phyloP scores from a whole-genome alignment of 2,113 vertebrate genomes.

The Rhinoderma darwinii region DNA sequence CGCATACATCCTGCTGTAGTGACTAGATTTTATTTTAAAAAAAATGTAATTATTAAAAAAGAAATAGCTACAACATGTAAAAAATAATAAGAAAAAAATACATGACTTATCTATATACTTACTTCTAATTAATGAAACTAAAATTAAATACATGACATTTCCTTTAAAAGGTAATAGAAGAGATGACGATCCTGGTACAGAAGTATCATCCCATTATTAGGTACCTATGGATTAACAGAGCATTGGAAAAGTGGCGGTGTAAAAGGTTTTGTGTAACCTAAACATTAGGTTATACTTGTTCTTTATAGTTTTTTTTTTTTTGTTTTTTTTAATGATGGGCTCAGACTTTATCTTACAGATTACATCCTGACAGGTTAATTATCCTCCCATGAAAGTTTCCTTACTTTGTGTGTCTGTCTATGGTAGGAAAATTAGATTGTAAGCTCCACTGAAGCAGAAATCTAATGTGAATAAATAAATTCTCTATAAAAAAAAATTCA shows the following conservation, averaged over 20 bases:
- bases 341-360: background rate
- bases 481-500: background rate
- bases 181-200: background rate
- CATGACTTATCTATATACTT: too few relatives aligned
- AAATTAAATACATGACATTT: too few relatives aligned
- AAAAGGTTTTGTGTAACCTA: background rate
- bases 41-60: too few relatives aligned
- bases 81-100: too few relatives aligned
- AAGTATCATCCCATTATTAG: background rate
- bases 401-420: background rate
- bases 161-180: background rate
- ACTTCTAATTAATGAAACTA: too few relatives aligned
- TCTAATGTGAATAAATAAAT: constrained; percentile 12
- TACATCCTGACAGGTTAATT: background rate
- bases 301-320: background rate
- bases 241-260: background rate
- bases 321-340: background rate
- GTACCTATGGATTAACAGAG: too few relatives aligned
- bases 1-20: too few relatives aligned
- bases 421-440: background rate
- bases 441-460: constrained; percentile 1
- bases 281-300: background rate
- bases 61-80: too few relatives aligned
- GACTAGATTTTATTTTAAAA: too few relatives aligned
- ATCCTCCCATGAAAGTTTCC: background rate